Evolutionary conservation across 2,888 invertebrate genomes (phyloP), one percentile per base, ranked within the genome.

Genomic region (Caenorhabditis uteleia): DNA sequence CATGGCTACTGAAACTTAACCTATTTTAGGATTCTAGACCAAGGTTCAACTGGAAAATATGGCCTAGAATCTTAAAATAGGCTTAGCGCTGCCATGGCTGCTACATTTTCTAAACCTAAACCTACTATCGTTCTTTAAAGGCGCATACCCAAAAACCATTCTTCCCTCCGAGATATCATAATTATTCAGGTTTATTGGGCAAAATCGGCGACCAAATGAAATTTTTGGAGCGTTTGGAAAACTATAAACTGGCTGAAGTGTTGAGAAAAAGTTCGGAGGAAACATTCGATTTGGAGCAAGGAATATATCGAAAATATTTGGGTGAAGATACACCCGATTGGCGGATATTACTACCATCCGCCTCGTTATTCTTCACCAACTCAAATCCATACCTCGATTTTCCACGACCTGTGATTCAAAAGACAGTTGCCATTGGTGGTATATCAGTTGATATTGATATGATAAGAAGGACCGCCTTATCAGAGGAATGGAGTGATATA

Each of bases 341-440:
- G 61, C 34, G 39, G 18, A 25, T 47, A 16, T 33, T 62, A n/a
- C 26, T 62, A 21, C 38, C 55, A 12, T 25, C 40, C 16, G 47
- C 61, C 7, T 62, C 61, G 7, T 26, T 56, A 1, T 46, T 38
- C 26, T 62, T 62, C 38, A 50, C 46, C 14, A 62, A 62, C 33
- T 51, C 61, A 1, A 51, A 51, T 47, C 67, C 70, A 20, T 60
- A 57, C 36, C 23, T 70, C 5, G 61, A 70, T 40, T 70, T 67
- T 42, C 64, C 70, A 4, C 42, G 67, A 7, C 51, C 60, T 18
- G 31, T 54, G 0, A 38, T 59, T 6, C 64, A 49, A n/a, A 62
- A 62, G 25, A 62, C 61, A 1, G 34, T 62, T 43, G 49, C 61
- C 14, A 62, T 62, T 25, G 61, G 61, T 31, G 61, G 61, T 25